Percentiles rank a stretch among this genome's conserved stretches.
Evolutionary conservation across 2,888 invertebrate genomes (phyloP).

Genomic region (Sipha maydis): DNA sequence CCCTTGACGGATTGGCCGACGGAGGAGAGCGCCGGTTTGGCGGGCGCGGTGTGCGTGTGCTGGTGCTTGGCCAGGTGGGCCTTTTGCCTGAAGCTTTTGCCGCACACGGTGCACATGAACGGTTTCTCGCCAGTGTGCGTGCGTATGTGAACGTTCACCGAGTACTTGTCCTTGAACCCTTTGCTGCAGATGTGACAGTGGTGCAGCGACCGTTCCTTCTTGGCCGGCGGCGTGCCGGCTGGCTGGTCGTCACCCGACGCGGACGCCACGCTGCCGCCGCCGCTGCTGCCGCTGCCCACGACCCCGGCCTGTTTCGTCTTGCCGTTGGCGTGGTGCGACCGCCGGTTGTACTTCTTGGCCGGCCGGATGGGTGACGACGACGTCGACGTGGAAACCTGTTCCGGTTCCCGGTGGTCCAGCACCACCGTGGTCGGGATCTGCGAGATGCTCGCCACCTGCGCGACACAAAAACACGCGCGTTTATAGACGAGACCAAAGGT

Average conservation of each 20-base stretch:
- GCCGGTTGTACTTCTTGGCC: constrained; percentile 56
- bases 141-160: constrained; percentile 78
- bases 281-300: constrained; percentile 9
- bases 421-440: constrained; percentile 58
- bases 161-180: constrained; percentile 95
- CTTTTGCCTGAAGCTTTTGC: constrained; percentile 91
- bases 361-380: constrained; percentile 59
- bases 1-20: constrained; percentile 63
- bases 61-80: constrained; percentile 93
- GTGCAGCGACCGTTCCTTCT: constrained; percentile 86
- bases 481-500: background rate
- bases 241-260: constrained; percentile 21
- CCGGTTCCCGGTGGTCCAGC: constrained; percentile 50
- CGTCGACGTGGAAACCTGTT: constrained; percentile 32
- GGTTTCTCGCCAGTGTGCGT: too few species aligned
- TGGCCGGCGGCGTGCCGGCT: constrained; percentile 26
- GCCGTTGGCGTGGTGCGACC: constrained; percentile 57
- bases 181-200: constrained; percentile 93
- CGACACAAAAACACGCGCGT: too few species aligned
- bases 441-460: constrained; percentile 59
- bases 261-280: constrained; percentile 18
- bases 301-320: constrained; percentile 42
- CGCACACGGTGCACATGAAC: constrained; percentile 92
- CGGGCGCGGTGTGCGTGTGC: constrained; percentile 84
- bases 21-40: constrained; percentile 59